These are phyloP conservation scores for Brachionus manjavacas DNA, from an alignment of 1,140 invertebrate species.

Conservation along the genomic window DNA sequence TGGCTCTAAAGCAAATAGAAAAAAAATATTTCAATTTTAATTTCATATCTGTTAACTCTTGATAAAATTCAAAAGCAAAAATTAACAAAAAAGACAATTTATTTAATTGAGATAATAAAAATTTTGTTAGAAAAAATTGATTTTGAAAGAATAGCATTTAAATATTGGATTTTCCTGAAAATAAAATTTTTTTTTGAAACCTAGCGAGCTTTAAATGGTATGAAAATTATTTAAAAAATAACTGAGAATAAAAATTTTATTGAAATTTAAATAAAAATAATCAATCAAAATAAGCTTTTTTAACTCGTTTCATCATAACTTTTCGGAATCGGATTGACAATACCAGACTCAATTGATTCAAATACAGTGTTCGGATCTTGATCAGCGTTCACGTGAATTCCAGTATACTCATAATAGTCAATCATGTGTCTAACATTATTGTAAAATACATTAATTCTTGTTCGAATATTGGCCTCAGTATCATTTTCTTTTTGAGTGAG, in stretches of 20 bases:
- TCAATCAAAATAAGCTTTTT: neutral
- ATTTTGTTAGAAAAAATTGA: neutral
- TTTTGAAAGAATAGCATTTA: neutral
- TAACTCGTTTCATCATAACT: neutral
- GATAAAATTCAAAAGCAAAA: neutral
- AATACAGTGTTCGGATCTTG: conserved; percentile 58
- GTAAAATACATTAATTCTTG: conserved; percentile 50
- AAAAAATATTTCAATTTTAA: too few species aligned
- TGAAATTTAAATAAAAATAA: neutral
- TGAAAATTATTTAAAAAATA: too few species aligned
- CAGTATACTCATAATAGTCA: conserved; percentile 51
- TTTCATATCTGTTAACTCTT: too few species aligned
- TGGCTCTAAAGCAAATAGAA: too few species aligned
- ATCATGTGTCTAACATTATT: conserved; percentile 52
- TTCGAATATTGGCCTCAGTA: conserved; percentile 47
- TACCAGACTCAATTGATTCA: conserved; percentile 56
- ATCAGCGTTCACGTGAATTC: conserved; percentile 55
- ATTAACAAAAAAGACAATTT: too few species aligned
- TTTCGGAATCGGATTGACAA: conserved; percentile 52
- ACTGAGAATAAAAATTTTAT: neutral
- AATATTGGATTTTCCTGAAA: too few species aligned
- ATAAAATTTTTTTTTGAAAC: too few species aligned
- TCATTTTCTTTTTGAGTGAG: conserved; percentile 49
- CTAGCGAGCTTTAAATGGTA: too few species aligned
- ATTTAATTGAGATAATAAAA: too few species aligned